Percentiles rank a stretch among this genome's conserved stretches.
These are phyloP conservation scores for Sinocyclocheilus grahami DNA, from an alignment of 2,113 vertebrate species.

Conservation along the genomic window DNA sequence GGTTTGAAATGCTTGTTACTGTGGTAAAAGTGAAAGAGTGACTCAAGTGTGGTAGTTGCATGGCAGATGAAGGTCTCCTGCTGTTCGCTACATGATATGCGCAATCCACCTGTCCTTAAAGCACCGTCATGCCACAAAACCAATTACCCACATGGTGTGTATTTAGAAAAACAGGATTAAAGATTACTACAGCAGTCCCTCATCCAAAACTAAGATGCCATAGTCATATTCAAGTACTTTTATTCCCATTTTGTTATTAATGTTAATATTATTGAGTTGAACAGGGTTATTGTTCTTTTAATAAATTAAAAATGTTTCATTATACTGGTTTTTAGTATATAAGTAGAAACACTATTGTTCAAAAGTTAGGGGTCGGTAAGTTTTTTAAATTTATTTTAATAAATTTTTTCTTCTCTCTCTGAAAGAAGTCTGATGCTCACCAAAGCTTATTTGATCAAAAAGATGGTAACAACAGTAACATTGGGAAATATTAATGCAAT, in stretches of 20 bases:
- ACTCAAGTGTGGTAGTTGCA: not conserved
- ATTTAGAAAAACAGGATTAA: not conserved
- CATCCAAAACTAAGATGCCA: not conserved
- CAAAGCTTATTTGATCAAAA: too few species aligned
- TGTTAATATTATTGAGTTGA: not conserved
- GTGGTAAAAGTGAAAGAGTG: not conserved
- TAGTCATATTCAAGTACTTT: not conserved
- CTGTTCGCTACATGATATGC: not conserved
- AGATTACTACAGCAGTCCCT: not conserved
- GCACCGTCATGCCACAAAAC: not conserved
- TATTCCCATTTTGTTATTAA: not conserved
- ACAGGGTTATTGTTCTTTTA: too few species aligned
- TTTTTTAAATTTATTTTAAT: too few species aligned
- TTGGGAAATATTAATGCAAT: too few species aligned
- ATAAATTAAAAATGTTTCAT: too few species aligned
- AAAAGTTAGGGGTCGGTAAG: too few species aligned
- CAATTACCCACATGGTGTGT: not conserved
- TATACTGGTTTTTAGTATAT: too few species aligned
- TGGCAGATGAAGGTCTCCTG: not conserved
- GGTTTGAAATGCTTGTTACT: not conserved
- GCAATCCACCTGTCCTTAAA: not conserved
- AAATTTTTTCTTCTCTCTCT: too few species aligned
- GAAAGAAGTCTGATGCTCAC: too few species aligned
- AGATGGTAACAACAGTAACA: too few species aligned
- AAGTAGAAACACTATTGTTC: too few species aligned